Base-by-base conservation (phyloP, 2,113 vertebrate species). In the Lichenostomus cassidix region DNA sequence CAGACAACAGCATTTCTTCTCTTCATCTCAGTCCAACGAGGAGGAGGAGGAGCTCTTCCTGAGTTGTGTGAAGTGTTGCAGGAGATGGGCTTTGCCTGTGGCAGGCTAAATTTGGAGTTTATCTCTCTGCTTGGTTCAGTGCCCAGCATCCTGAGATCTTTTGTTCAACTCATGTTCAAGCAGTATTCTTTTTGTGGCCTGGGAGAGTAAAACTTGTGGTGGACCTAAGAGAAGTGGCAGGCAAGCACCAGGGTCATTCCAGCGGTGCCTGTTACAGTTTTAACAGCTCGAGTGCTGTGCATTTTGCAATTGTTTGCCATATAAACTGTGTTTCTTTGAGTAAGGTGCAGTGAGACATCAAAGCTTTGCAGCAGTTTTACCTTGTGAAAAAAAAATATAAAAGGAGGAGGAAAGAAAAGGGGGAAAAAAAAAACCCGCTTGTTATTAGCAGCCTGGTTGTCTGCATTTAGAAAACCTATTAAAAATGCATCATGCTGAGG, bases 401-500 rank as follows among this genome's bases (percentile, higher is more conserved):
- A 89, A 92, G 59, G 59, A 81, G 85, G 39, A 75, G 41, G 49
- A 81, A 78, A 82, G 53, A 74, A 92, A 65, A 24, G 44, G 7
- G 15, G 9, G 21, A 0, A 1, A 5, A 15, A 8, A 16, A 27
- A 35, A 86, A n/a, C 18, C 60, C 73, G 67, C 53, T 94, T 96
- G 94, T 95, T 95, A 96, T 96, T 94, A 96, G 92, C 83, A 96
- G 96, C 89, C 95, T 94, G 95, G 91, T 96, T 96, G 96, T 95
- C 95, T 96, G 94, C 90, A 76, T 94, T 94, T 93, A 97, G 96
- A 92, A 94, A 94, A 86, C 88, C 92, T 82, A 95, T 97, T 97
- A 97, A 97, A 97, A 96, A 97, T 96, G 94, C 84, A 97, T 97
- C 95, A 89, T 77, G 86, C 95, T 96, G 95, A 92, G 96, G 96